Evolutionary conservation across 2,113 vertebrate species (phyloP), one percentile per base, ranked within the genome.

Genomic region (Beaufortia kweichowensis): DNA sequence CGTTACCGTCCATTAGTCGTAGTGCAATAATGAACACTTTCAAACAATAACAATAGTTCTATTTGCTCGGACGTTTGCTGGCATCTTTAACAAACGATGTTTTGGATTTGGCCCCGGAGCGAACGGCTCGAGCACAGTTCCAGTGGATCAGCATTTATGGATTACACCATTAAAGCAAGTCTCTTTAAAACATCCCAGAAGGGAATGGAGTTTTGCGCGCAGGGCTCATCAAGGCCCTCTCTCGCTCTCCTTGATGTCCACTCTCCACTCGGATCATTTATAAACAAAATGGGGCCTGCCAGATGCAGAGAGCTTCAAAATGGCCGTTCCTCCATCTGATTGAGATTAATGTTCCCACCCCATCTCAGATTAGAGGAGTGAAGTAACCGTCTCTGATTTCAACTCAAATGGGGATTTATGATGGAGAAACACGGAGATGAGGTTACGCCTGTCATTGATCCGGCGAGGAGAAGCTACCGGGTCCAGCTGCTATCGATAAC

Each of bases 261-360:
- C 71, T 74, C 46, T 61, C 35, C 11, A 41, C 57, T 43, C 17
- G 4, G 24, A 74, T 74, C 71, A 74, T 74, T 74, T 74, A 61
- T 74, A 74, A 74, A 62, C 71, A 74, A 74, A 74, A 74, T 74
- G 71, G 57, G 60, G 71, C 56, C 71, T 74, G 71, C 57, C 56
- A 74, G 41, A 62, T 74, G 26, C 41, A 74, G 71, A 74, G 60
- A 74, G 71, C 71, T 48, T 74, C 71, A 60, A 74, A 74, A 74
- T 74, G 71, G 56, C 26, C 60, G 71, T 74, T 39, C 39, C 56
- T 48, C 57, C 1, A 19, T 24, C 71, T 74, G 71, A 74, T 74
- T 74, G 57, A 74, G 71, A 74, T 74, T 61, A 74, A 74, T 74
- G 71, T 35, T 61, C 56, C 71, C 55, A 48, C 71, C 56, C 56